Evolutionary conservation across 2,113 vertebrate genomes (phyloP).

Genomic region (Podarcis cretensis): DNA sequence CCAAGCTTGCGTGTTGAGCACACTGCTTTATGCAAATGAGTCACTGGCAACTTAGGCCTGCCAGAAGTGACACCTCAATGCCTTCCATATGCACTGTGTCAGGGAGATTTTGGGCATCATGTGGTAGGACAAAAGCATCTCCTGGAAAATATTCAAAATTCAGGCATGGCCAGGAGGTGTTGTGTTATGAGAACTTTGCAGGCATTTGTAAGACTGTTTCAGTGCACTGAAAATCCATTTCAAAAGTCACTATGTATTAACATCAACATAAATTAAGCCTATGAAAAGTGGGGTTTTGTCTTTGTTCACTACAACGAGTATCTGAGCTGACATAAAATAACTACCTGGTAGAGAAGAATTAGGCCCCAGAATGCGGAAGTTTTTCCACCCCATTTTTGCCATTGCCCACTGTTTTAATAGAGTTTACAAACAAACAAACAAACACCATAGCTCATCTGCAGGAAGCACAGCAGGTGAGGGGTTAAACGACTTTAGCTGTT

Average conservation of each 20-base stretch:
- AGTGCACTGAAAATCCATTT: not conserved
- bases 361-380: not conserved
- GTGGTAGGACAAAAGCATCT: not conserved
- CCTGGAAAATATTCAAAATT: not conserved
- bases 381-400: not conserved
- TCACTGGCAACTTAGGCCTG: no score
- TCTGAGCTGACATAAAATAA: not conserved
- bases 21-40: no score
- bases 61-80: no score
- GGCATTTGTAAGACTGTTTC: not conserved
- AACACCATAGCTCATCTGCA: conserved; percentile 32
- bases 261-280: not conserved
- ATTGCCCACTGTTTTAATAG: not conserved
- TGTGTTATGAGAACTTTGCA: not conserved
- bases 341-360: not conserved
- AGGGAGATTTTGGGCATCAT: no score
- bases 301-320: not conserved
- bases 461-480: conserved; percentile 27
- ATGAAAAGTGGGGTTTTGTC: not conserved
- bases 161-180: not conserved
- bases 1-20: no score
- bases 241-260: not conserved
- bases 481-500: conserved; percentile 63
- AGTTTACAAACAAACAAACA: not conserved
- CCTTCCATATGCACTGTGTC: no score